Evolutionary conservation across 2,797 vertebrate species (phyloP), one percentile per base, ranked within the genome.

Genomic region (Scolopax bukidnonensis): DNA sequence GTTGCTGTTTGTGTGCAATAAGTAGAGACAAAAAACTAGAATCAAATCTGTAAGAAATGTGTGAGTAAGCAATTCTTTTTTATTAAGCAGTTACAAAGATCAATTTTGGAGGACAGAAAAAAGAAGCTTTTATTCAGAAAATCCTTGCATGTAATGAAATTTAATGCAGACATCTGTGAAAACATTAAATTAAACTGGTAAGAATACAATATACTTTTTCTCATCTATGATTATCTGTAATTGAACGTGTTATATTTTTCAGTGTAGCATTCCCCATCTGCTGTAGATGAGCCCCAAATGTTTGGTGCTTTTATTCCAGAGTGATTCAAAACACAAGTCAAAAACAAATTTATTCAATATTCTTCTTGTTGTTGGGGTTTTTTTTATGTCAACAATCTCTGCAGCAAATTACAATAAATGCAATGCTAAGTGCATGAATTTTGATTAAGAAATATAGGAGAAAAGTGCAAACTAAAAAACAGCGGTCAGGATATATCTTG

Each of bases 31-130:
- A 57, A 81, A 60, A 18, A 5, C 8, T 2, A 23, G 38, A 48
- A 18, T 33, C 0, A 0, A 40, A 30, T 12, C 11, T 32, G 2
- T 25, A 15, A 78, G 10, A 57, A 73, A 48, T 33, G 11, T 43
- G 33, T 91, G 33, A 14, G 38, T 64, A 53, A 61, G 32, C 17
- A 75, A 13, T 51, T 51, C 25, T n/a, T 27, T 41, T 70, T 28
- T 51, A 30, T 33, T 47, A 9, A 54, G 28, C 47, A 12, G 32
- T 11, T 33, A 65, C 13, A 51, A 47, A 50, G 43, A 19, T 33
- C 1, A 9, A 8, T 84, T 82, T 48, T 53, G 60, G 76, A 64
- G 64, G 25, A 56, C n/a, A 77, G 40, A 8, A 40, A 36, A 36
- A 24, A 17, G 4, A 56, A n/a, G 21, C 9, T 53, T 51, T 51